Percentiles rank a stretch among this genome's conserved stretches.
Conservation (phyloP, 2,888 invertebrate genomes). For the Argyresthia albistria region DNA sequence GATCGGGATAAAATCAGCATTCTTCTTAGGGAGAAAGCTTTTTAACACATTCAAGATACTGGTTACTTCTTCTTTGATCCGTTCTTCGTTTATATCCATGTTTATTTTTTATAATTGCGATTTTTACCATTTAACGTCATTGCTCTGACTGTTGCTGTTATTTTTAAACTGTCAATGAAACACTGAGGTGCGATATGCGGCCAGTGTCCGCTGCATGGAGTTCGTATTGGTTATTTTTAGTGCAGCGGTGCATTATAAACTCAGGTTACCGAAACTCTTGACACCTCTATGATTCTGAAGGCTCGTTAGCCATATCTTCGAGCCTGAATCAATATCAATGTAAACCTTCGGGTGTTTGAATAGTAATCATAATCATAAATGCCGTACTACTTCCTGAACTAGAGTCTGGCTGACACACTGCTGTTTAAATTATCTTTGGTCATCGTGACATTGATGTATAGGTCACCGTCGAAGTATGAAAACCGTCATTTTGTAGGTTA, state of each 20-base stretch:
- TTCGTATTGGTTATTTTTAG: conserved; percentile 11
- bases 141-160: conserved; percentile 41
- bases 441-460: too few relatives aligned
- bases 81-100: conserved; percentile 54
- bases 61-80: conserved; percentile 48
- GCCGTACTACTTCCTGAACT: too few relatives aligned
- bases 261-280: not conserved
- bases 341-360: too few relatives aligned
- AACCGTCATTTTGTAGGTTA: too few relatives aligned
- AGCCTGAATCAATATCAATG: too few relatives aligned
- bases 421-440: too few relatives aligned
- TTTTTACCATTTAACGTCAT: conserved; percentile 45
- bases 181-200: conserved; percentile 31
- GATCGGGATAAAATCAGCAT: conserved; percentile 35
- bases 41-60: conserved; percentile 46
- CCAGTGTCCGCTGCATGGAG: conserved; percentile 48
- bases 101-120: conserved; percentile 21
- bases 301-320: too few relatives aligned
- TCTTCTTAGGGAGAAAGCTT: conserved; percentile 50
- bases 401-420: too few relatives aligned
- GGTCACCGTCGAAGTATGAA: too few relatives aligned
- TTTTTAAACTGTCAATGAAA: conserved; percentile 29
- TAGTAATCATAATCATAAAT: too few relatives aligned
- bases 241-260: not conserved
- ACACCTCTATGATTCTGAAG: too few relatives aligned